Conservation (phyloP, 2,888 invertebrate species). For the Plagodis dolabraria region DNA sequence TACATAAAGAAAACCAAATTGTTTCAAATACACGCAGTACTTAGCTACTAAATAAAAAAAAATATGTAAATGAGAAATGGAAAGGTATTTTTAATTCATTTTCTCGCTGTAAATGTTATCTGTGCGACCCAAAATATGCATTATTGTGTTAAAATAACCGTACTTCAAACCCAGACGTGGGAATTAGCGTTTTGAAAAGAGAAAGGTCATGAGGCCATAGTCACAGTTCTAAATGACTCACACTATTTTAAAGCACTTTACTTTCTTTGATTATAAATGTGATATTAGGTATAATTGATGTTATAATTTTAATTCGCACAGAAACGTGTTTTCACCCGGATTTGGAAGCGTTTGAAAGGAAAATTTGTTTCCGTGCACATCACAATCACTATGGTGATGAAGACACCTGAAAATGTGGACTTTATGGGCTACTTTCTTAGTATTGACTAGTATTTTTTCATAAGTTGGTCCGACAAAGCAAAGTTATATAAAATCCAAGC, state of each 20-base stretch:
- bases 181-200: slow-evolving; percentile 40
- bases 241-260: slow-evolving; percentile 21
- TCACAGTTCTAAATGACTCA: slow-evolving; percentile 24
- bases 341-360: too few relatives aligned
- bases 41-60: slow-evolving; percentile 2
- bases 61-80: slow-evolving; percentile 25
- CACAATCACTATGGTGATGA: too few relatives aligned
- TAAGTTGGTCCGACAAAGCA: too few relatives aligned
- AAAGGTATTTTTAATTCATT: slow-evolving; percentile 27
- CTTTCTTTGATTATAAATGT: slow-evolving; percentile 28
- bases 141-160: slow-evolving; percentile 54
- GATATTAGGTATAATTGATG: background rate
- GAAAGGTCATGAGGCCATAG: slow-evolving; percentile 50
- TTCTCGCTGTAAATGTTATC: slow-evolving; percentile 34
- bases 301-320: background rate
- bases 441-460: too few relatives aligned
- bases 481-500: too few relatives aligned
- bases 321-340: background rate
- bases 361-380: too few relatives aligned
- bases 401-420: too few relatives aligned
- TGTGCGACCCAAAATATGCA: slow-evolving; percentile 46
- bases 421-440: too few relatives aligned
- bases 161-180: slow-evolving; percentile 48
- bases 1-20: background rate
- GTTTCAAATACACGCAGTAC: background rate